Evolutionary conservation across 2,888 invertebrate genomes (phyloP).

Genomic region (Drosophila rellima): DNA sequence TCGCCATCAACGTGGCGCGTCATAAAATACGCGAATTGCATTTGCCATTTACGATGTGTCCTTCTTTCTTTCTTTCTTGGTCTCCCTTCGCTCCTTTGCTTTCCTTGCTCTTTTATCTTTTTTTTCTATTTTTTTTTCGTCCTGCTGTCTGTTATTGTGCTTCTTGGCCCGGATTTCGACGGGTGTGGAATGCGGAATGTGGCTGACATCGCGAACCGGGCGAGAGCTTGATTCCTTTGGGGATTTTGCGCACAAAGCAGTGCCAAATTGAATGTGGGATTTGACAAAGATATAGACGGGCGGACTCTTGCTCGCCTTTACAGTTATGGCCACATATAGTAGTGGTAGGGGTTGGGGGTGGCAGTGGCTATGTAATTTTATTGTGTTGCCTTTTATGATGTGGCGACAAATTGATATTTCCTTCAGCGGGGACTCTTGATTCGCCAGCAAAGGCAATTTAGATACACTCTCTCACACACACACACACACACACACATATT

Average conservation of each 20-base stretch:
- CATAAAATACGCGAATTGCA: conserved; percentile 84
- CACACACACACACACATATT: conserved; percentile 18
- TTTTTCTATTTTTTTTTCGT: conserved; percentile 22
- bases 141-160: conserved; percentile 55
- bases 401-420: conserved; percentile 83
- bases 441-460: conserved; percentile 74
- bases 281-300: conserved; percentile 68
- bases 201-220: conserved; percentile 41
- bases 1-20: conserved; percentile 79
- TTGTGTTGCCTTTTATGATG: conserved; percentile 82
- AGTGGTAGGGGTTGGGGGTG: not conserved
- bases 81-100: conserved; percentile 22
- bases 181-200: conserved; percentile 8
- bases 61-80: conserved; percentile 47
- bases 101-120: conserved; percentile 15
- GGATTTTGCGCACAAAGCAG: conserved; percentile 82
- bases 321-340: too few species aligned
- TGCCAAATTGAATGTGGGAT: conserved; percentile 82
- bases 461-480: conserved; percentile 36
- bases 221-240: conserved; percentile 79
- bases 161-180: conserved; percentile 54
- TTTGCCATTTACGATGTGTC: conserved; percentile 81
- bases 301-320: conserved; percentile 16
- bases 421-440: conserved; percentile 43
- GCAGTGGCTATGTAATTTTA: conserved; percentile 72